A percentile compares a stretch with the other conserved stretches of the same genome.
Conservation (phyloP, 2,888 invertebrate genomes). For the Habrosyne pyritoides region DNA sequence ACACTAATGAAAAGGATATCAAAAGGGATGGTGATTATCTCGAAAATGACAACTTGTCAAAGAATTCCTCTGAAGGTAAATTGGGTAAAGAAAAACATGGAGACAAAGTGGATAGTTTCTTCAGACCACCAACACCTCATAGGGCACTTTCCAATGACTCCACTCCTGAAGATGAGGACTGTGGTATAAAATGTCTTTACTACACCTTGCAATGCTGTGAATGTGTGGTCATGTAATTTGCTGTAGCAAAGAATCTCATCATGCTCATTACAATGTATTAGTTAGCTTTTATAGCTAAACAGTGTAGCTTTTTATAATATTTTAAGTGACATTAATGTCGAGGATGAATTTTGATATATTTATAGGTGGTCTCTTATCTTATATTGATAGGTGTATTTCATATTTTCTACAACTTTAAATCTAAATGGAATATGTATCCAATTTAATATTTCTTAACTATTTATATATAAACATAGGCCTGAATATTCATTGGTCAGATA, state of each 20-base stretch:
- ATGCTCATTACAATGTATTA: constrained; percentile 1
- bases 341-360: not conserved
- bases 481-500: too few species aligned
- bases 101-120: constrained; percentile 70
- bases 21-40: constrained; percentile 49
- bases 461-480: too few species aligned
- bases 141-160: constrained; percentile 53
- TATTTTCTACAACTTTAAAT: too few species aligned
- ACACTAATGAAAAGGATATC: constrained; percentile 44
- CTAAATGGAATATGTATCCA: too few species aligned
- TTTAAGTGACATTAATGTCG: not conserved
- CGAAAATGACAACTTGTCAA: constrained; percentile 48
- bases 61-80: constrained; percentile 42
- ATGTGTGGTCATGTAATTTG: constrained; percentile 77
- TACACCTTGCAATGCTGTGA: constrained; percentile 86
- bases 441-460: too few species aligned
- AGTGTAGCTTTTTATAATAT: not conserved
- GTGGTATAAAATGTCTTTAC: constrained; percentile 85
- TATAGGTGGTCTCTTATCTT: not conserved
- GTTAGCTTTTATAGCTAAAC: not conserved
- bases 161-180: constrained; percentile 79
- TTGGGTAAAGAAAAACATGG: constrained; percentile 44
- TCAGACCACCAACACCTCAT: constrained; percentile 53
- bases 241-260: constrained; percentile 5
- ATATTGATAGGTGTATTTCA: not conserved